phyloP scores from a whole-genome alignment of 2,113 vertebrate species.

The Gambusia affinis region DNA sequence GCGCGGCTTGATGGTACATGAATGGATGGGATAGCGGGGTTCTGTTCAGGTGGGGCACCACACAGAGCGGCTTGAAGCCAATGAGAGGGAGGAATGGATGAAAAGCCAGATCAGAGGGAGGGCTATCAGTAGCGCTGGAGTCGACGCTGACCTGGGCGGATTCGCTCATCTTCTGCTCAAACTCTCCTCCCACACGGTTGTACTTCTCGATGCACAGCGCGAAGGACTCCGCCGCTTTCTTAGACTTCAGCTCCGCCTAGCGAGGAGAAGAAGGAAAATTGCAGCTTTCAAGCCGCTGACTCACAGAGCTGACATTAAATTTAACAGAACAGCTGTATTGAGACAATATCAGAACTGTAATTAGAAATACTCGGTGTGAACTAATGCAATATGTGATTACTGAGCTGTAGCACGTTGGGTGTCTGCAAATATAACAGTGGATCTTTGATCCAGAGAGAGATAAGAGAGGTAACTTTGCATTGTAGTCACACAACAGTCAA shows the following conservation, averaged over 20 bases:
- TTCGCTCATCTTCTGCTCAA: slow-evolving; percentile 93
- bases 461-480: background rate
- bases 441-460: background rate
- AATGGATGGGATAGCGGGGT: slow-evolving; percentile 13
- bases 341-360: slow-evolving; percentile 6
- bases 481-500: background rate
- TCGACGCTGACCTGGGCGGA: slow-evolving; percentile 84
- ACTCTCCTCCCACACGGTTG: slow-evolving; percentile 88
- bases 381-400: background rate
- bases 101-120: slow-evolving; percentile 17
- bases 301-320: background rate
- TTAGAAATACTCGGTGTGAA: background rate
- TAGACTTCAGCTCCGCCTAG: slow-evolving; percentile 93
- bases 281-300: background rate
- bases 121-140: slow-evolving; percentile 4
- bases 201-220: slow-evolving; percentile 88
- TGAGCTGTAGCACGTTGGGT: background rate
- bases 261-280: slow-evolving; percentile 21
- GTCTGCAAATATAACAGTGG: background rate
- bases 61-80: slow-evolving; percentile 7
- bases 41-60: slow-evolving; percentile 21
- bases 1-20: slow-evolving; percentile 21
- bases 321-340: background rate
- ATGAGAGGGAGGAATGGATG: background rate
- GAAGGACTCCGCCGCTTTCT: slow-evolving; percentile 88